phyloP scores from a whole-genome alignment of 2,888 invertebrate genomes.

The Zelleria hepariella region DNA sequence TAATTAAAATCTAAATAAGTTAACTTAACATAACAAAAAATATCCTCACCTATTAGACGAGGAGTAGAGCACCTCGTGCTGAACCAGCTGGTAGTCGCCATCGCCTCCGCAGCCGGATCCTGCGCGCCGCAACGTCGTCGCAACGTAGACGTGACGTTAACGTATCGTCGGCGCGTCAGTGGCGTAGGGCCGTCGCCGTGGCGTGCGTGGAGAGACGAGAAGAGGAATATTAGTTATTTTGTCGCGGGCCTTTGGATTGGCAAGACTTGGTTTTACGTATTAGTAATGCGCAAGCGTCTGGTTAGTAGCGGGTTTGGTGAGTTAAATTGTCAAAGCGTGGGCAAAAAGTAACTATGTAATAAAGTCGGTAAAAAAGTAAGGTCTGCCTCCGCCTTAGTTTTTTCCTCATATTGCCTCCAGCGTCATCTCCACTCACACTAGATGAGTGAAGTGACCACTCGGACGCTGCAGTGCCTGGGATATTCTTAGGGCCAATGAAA shows the following conservation, averaged over 20 bases:
- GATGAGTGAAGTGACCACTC: no score
- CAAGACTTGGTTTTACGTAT: neutral
- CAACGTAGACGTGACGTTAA: neutral
- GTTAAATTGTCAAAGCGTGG: no score
- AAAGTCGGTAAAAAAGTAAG: no score
- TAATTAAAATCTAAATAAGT: no score
- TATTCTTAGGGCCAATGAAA: no score
- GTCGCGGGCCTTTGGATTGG: neutral
- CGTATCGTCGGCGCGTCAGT: neutral
- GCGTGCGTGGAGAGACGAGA: conserved; percentile 21
- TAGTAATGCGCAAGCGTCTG: neutral
- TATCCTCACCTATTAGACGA: conserved; percentile 89
- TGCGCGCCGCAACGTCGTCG: conserved; percentile 28
- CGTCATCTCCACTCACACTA: no score
- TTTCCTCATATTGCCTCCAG: no score
- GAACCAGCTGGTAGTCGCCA: conserved; percentile 98
- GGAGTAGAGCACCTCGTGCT: conserved; percentile 98
- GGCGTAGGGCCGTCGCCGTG: conserved; percentile 63
- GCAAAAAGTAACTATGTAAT: no score
- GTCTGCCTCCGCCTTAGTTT: no score
- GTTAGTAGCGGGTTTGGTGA: no score
- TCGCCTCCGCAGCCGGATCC: conserved; percentile 90
- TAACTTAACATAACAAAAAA: no score
- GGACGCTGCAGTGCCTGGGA: no score
- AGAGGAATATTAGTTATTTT: conserved; percentile 24